These are phyloP conservation scores for Bagarius yarrelli DNA, from an alignment of 2,113 vertebrate species.

Conservation along the genomic window DNA sequence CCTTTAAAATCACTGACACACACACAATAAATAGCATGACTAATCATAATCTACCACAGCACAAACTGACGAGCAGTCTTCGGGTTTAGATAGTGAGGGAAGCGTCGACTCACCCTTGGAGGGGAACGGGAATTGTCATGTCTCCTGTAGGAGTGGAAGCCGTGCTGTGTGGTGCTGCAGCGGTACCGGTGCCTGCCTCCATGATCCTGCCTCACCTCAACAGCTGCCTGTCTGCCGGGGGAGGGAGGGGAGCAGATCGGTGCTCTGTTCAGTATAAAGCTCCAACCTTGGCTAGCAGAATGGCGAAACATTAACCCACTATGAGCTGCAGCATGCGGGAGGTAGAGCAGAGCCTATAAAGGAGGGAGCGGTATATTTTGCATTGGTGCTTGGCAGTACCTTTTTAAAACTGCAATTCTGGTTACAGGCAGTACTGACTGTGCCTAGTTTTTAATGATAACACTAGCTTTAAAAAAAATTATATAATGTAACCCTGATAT, in stretches of 20 bases:
- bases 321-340: conserved; percentile 36
- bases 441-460: not conserved
- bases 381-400: not conserved
- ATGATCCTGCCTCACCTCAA: conserved; percentile 70
- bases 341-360: not conserved
- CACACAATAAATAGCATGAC: conserved; percentile 30
- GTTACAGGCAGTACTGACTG: not conserved
- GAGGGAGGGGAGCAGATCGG: conserved; percentile 43
- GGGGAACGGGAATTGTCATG: conserved; percentile 67
- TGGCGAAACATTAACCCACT: conserved; percentile 60
- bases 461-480: not conserved
- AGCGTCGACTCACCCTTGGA: conserved; percentile 68
- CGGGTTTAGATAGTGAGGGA: not conserved
- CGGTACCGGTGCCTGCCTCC: conserved; percentile 73
- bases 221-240: conserved; percentile 65
- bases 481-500: not conserved
- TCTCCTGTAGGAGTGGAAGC: conserved; percentile 66
- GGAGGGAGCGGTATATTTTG: not conserved
- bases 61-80: not conserved
- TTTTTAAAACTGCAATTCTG: not conserved
- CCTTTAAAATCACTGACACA: conserved; percentile 20
- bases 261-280: conserved; percentile 42
- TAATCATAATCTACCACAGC: conserved; percentile 22
- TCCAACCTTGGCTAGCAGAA: conserved; percentile 46
- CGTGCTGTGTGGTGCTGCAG: conserved; percentile 70